A percentile compares a stretch with the other conserved stretches of the same genome.
Conservation (phyloP, 2,113 vertebrate species). For the Coreoperca whiteheadi region DNA sequence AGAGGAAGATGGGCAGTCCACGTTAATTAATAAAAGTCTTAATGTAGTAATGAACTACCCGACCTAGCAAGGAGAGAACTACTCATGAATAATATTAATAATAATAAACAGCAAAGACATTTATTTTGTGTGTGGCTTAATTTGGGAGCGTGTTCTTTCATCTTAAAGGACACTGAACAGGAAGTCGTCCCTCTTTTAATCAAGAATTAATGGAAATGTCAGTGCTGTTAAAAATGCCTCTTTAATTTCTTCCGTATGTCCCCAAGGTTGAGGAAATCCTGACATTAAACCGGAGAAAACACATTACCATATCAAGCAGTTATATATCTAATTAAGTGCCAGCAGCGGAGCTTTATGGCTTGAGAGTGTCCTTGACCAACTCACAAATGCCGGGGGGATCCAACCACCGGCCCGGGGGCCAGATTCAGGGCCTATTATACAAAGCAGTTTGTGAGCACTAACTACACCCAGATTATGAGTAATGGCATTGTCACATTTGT, state of each 20-base stretch:
- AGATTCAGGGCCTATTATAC: background rate
- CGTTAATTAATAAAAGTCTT: background rate
- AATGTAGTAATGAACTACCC: background rate
- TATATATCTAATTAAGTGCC: background rate
- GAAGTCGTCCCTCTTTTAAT: background rate
- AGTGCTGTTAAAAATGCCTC: background rate
- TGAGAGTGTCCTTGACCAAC: background rate
- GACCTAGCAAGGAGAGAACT: background rate
- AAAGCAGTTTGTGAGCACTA: too few relatives aligned
- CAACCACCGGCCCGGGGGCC: too few relatives aligned
- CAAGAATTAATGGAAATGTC: background rate
- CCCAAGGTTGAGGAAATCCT: too few relatives aligned
- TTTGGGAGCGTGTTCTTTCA: background rate
- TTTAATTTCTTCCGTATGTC: too few relatives aligned
- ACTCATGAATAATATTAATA: conserved; percentile 14
- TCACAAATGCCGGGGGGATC: too few relatives aligned
- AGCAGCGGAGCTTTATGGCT: background rate
- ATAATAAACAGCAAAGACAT: background rate
- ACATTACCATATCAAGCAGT: background rate
- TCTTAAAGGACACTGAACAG: background rate
- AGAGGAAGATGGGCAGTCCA: background rate
- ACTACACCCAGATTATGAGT: too few relatives aligned
- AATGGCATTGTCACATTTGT: too few relatives aligned
- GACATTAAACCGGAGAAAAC: too few relatives aligned
- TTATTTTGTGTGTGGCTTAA: background rate